Evolutionary conservation across 1,140 invertebrate genomes (phyloP).

Genomic region (Procambarus clarkii): DNA sequence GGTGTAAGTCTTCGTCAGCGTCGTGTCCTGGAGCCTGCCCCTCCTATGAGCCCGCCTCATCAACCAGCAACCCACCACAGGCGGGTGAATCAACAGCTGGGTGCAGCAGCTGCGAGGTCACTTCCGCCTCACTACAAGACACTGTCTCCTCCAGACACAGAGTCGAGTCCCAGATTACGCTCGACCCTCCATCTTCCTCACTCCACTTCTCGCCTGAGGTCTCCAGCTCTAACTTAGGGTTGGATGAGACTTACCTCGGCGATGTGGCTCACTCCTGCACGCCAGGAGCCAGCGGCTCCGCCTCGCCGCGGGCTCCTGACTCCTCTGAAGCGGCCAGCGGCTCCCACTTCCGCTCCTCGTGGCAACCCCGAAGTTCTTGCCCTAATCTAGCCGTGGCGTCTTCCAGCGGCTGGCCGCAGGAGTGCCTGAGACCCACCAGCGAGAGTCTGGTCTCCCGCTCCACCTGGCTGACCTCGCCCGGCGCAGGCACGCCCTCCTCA

Average conservation of each 20-base stretch:
- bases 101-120: neutral
- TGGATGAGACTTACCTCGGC: constrained; percentile 5
- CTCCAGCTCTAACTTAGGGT: constrained; percentile 15
- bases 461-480: neutral
- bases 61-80: neutral
- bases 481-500: neutral
- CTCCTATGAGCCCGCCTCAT: constrained; percentile 16
- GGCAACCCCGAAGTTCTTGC: constrained; percentile 12
- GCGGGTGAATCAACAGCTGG: neutral
- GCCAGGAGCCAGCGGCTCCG: neutral
- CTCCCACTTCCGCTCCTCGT: neutral
- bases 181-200: constrained; percentile 17
- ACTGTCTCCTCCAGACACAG: constrained; percentile 1
- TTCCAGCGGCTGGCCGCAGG: constrained; percentile 17
- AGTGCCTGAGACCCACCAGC: neutral
- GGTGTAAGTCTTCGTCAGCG: constrained; percentile 3
- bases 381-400: neutral
- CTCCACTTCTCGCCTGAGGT: constrained; percentile 32
- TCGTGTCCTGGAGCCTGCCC: neutral
- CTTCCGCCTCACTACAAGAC: neutral
- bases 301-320: constrained; percentile 22
- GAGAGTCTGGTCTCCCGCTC: constrained; percentile 48
- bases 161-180: neutral
- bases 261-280: neutral
- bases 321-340: constrained; percentile 18